Conservation (phyloP, 2,888 invertebrate species). For the Monopis laevigella region DNA sequence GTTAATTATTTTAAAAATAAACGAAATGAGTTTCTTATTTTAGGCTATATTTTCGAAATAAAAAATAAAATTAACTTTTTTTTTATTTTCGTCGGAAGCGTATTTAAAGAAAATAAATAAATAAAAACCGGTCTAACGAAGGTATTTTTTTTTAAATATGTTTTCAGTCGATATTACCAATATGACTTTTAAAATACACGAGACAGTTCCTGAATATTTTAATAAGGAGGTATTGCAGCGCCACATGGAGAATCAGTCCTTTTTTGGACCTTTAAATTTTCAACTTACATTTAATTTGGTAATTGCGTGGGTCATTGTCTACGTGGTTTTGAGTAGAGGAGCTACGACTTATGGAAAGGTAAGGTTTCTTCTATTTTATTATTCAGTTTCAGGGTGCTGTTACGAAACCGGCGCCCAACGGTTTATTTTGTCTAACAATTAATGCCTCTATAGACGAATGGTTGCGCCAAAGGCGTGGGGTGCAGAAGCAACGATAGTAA, state of each 20-base stretch:
- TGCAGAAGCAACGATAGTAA: too few species aligned
- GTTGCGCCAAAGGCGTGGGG: too few species aligned
- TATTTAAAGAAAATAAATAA: not conserved
- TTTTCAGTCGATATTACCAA: constrained; percentile 23
- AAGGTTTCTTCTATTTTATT: constrained; percentile 16
- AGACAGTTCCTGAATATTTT: constrained; percentile 86
- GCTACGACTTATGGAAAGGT: constrained; percentile 86
- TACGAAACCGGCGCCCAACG: too few species aligned
- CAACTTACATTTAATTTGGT: constrained; percentile 91
- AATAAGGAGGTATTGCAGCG: constrained; percentile 83
- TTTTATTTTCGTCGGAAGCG: too few species aligned
- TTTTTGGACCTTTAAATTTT: constrained; percentile 77
- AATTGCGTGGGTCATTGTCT: constrained; percentile 90
- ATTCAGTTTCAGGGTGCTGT: not conserved
- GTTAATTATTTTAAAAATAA: too few species aligned
- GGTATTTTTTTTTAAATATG: not conserved
- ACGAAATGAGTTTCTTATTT: too few species aligned
- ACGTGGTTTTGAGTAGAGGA: constrained; percentile 88
- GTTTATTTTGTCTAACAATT: too few species aligned
- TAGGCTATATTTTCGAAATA: too few species aligned
- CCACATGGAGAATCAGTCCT: constrained; percentile 38
- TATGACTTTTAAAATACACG: constrained; percentile 56
- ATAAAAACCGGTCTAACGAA: too few species aligned
- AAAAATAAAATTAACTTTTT: too few species aligned
- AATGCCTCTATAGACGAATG: too few species aligned